Evolutionary conservation across 1,140 invertebrate species (phyloP).

Genomic region (Drosophila auraria): DNA sequence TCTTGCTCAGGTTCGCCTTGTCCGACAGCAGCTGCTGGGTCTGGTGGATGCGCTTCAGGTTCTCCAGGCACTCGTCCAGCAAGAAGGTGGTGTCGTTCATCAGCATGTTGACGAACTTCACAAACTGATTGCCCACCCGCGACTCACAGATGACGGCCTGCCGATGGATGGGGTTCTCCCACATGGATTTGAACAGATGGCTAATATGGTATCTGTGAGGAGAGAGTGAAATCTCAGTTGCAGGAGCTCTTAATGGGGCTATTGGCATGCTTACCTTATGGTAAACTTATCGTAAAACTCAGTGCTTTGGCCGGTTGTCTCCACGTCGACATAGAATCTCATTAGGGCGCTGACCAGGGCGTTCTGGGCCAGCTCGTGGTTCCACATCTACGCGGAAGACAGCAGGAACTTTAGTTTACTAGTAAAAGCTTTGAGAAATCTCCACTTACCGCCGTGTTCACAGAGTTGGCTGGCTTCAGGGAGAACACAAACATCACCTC

Average conservation of each 20-base stretch:
- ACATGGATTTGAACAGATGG: slow-evolving; percentile 96
- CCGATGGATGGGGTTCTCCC: slow-evolving; percentile 89
- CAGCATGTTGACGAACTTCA: slow-evolving; percentile 99
- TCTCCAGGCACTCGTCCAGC: slow-evolving; percentile 97
- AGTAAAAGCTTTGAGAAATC: not conserved
- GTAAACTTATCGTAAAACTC: slow-evolving; percentile 99
- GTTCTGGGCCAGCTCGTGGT: slow-evolving; percentile 93
- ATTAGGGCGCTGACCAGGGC: slow-evolving; percentile 95
- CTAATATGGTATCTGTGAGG: slow-evolving; percentile 94
- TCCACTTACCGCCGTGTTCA: slow-evolving; percentile 85
- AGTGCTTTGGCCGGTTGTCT: slow-evolving; percentile 97
- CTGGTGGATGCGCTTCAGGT: slow-evolving; percentile 97
- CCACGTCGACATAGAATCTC: slow-evolving; percentile 99
- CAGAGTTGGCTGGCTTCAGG: slow-evolving; percentile 88
- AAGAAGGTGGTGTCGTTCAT: slow-evolving; percentile 99
- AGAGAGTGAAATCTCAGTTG: not conserved
- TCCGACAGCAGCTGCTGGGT: slow-evolving; percentile 93
- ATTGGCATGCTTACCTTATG: slow-evolving; percentile 88
- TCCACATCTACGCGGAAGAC: slow-evolving; percentile 89
- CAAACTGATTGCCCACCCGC: slow-evolving; percentile 95
- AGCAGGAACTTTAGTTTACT: not conserved
- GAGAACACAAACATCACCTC: slow-evolving; percentile 98
- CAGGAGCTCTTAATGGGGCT: not conserved
- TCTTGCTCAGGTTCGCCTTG: slow-evolving; percentile 88
- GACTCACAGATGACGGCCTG: slow-evolving; percentile 93